phyloP scores from a whole-genome alignment of 2,113 vertebrate genomes.

The Boulengeromyrus knoepffleri region DNA sequence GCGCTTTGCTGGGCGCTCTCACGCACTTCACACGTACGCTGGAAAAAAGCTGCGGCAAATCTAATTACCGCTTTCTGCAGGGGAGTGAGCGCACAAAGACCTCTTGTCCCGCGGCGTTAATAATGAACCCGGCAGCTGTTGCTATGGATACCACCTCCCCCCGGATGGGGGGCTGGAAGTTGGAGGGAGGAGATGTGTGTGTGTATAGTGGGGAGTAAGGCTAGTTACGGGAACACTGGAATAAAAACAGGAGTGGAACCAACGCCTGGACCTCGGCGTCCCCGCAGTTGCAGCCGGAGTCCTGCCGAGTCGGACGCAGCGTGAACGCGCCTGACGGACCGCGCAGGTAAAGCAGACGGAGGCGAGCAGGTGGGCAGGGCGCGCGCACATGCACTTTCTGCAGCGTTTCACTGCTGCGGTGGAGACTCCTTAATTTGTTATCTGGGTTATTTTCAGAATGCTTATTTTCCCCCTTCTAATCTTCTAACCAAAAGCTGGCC shows the following conservation, averaged over 20 bases:
- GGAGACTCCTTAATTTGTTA: neutral
- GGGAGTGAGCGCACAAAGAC: conserved; percentile 8
- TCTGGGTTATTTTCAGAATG: neutral
- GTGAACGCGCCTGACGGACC: neutral
- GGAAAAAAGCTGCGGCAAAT: neutral
- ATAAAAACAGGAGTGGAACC: neutral
- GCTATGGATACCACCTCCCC: neutral
- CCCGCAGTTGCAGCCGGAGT: neutral
- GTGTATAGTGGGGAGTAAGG: neutral
- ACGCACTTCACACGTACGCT: neutral
- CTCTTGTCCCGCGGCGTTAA: conserved; percentile 19
- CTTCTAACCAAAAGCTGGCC: neutral
- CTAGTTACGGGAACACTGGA: neutral
- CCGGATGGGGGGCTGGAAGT: neutral
- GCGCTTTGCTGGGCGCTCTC: neutral
- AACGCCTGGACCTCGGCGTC: neutral
- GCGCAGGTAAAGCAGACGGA: neutral
- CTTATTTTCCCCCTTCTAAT: neutral
- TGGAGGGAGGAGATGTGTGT: neutral
- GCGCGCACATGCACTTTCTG: neutral
- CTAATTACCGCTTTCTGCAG: conserved; percentile 12
- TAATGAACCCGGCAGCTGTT: conserved; percentile 18
- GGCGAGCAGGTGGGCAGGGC: neutral
- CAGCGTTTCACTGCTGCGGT: neutral
- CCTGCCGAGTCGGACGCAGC: neutral